Evolutionary conservation across 1,140 invertebrate genomes (phyloP).

Genomic region (Lamellibrachia luymesi): DNA sequence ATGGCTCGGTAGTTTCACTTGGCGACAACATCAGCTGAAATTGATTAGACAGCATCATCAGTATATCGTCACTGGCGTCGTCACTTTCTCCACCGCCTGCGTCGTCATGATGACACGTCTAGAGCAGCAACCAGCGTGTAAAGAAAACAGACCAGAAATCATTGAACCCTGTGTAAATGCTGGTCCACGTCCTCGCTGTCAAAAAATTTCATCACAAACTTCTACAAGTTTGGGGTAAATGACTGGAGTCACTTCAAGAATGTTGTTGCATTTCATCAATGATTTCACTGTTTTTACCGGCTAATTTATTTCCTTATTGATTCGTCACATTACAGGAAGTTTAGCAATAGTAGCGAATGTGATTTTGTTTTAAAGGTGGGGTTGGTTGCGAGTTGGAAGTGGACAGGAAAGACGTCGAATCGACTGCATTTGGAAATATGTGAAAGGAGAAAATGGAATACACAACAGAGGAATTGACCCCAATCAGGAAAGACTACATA

Average conservation of each 20-base stretch:
- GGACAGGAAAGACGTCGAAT: neutral
- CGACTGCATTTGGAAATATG: neutral
- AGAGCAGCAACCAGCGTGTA: neutral
- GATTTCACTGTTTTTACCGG: neutral
- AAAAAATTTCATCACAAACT: neutral
- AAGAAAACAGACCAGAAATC: neutral
- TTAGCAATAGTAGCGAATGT: too few relatives aligned
- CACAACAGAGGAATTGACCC: neutral
- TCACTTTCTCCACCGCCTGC: neutral
- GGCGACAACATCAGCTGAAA: neutral
- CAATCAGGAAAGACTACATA: neutral
- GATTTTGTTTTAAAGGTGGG: too few relatives aligned
- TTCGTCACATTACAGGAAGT: neutral
- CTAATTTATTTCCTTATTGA: neutral
- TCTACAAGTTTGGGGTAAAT: neutral
- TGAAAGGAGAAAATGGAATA: neutral
- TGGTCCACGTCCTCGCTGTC: neutral
- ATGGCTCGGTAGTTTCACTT: neutral
- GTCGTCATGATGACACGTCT: neutral
- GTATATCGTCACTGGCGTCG: neutral
- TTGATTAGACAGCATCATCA: constrained; percentile 5
- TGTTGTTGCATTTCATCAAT: neutral
- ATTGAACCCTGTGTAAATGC: neutral
- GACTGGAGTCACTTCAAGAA: neutral
- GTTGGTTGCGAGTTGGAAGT: too few relatives aligned